Evolutionary conservation across 2,888 invertebrate genomes (phyloP), one percentile per base, ranked within the genome.

Genomic region (Neocrepidodera transversa): DNA sequence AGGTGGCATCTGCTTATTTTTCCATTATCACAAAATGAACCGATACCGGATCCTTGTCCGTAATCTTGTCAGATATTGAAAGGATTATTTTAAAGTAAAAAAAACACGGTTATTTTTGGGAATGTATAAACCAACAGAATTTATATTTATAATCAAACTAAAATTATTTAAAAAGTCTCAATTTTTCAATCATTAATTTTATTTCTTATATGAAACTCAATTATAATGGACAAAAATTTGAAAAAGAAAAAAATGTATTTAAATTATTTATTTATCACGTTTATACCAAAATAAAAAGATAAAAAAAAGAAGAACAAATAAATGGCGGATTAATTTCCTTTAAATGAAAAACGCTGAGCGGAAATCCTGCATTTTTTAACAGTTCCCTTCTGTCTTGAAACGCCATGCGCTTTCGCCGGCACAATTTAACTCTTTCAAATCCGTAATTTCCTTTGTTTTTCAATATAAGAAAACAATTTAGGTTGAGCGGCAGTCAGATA

Each of bases 1-100:
- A 45, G 23, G 45, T 26, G 26, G 45, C 45, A 45, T 45, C 45
- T 45, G 45, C 45, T 45, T 45, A 45, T 23, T 45, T 45, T 45
- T 45, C 45, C 45, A 45, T 45, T 45, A 45, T 45, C 45, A 10
- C 26, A 28, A 13, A n/a, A 45, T 45, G 45, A 45, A 45, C 45
- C 28, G 45, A 45, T 45, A 45, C 26, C 45, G 26, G 11, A 26
- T 26, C 2, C 13, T 10, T 11, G 45, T 45, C 45, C 13, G 26
- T 45, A 45, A 45, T 11, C 13, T 45, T 45, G 7, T 11, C 26
- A 14, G 14, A 45, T 45, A 10, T 13, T 28, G 28, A 28, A 23
- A 45, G 17, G 13, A 13, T n/a, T 13, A 13, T 35, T 35, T 35
- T 28, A 28, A 4, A 28, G 5, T 10, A 28, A 8, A 28, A 28